Percentiles rank a stretch among this genome's conserved stretches.
These are phyloP conservation scores for Characodon lateralis DNA, from an alignment of 2,797 vertebrate species.

Conservation along the genomic window DNA sequence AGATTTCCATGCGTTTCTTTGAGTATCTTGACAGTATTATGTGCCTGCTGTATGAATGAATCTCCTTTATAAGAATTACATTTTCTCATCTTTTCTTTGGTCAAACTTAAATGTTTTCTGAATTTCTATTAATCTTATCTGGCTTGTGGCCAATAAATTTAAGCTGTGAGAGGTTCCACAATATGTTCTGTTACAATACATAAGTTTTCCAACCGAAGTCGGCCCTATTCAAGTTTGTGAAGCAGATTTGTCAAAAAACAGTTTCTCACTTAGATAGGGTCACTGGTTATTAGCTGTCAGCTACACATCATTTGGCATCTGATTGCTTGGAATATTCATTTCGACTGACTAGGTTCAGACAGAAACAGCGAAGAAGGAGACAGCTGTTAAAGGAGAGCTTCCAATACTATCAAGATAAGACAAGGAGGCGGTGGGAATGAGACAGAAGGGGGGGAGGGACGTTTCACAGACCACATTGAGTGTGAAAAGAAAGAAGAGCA, in stretches of 20 bases:
- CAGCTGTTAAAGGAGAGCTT: constrained; percentile 76
- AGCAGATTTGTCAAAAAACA: background rate
- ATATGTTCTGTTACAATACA: background rate
- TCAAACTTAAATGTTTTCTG: background rate
- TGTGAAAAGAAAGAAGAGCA: constrained; percentile 76
- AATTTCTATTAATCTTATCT: too few species aligned
- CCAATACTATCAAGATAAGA: constrained; percentile 70
- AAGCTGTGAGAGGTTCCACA: background rate
- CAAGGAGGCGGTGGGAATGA: constrained; percentile 59
- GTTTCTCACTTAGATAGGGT: background rate
- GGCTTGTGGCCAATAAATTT: background rate
- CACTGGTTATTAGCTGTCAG: background rate
- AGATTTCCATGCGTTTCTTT: background rate
- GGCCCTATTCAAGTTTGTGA: background rate
- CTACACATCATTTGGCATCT: background rate
- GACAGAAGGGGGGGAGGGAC: constrained; percentile 56
- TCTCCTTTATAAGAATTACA: background rate
- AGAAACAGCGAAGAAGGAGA: constrained; percentile 60
- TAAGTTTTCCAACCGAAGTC: background rate
- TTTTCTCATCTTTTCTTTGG: background rate
- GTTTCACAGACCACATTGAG: constrained; percentile 83
- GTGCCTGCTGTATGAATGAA: background rate
- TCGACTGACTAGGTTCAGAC: constrained; percentile 25
- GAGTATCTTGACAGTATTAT: background rate
- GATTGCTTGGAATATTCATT: constrained; percentile 14